Evolutionary conservation across 2,888 invertebrate genomes (phyloP).

Genomic region (Phorcus lineatus): DNA sequence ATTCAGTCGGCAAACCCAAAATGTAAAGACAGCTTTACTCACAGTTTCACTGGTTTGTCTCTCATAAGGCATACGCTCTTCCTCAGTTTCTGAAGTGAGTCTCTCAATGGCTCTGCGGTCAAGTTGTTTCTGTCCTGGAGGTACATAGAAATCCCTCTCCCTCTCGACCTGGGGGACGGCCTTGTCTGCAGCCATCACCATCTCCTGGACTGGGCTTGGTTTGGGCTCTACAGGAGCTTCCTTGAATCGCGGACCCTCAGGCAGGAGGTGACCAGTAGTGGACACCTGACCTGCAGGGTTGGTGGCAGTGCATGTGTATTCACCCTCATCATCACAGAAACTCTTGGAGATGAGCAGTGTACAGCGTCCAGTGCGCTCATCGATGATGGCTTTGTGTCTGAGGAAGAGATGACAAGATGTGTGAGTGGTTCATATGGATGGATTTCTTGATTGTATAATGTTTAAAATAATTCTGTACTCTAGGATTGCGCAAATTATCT

Average conservation of each 20-base stretch:
- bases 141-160: neutral
- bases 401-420: neutral
- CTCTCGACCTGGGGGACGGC: neutral
- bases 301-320: conserved; percentile 87
- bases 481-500: no score
- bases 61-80: conserved; percentile 34
- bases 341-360: conserved; percentile 92
- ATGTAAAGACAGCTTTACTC: neutral
- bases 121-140: neutral
- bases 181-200: conserved; percentile 14
- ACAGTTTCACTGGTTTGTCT: neutral
- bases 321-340: conserved; percentile 83
- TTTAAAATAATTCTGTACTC: no score
- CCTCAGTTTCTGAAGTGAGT: conserved; percentile 42
- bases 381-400: conserved; percentile 70
- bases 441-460: no score
- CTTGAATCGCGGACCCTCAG: conserved; percentile 81
- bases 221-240: neutral
- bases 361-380: conserved; percentile 86
- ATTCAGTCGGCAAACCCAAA: neutral
- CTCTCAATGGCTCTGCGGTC: conserved; percentile 33
- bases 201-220: conserved; percentile 20
- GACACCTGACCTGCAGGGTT: conserved; percentile 88
- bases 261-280: conserved; percentile 87
- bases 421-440: no score